Base-by-base conservation (phyloP, 1,140 invertebrate genomes). In the Drosophila tropicalis region DNA sequence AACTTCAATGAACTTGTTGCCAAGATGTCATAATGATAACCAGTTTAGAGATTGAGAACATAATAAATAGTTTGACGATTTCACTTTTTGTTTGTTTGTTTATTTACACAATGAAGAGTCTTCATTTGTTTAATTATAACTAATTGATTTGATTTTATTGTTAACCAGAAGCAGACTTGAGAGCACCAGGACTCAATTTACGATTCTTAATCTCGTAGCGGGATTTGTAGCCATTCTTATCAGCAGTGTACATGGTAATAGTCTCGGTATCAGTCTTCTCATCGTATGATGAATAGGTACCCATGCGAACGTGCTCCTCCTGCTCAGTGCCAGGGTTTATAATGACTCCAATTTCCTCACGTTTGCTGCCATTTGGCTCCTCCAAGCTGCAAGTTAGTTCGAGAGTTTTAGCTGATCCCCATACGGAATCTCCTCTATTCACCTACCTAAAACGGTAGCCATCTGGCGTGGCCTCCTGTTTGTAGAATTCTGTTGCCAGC, bases 231-330 rank as follows among this genome's bases (percentile, higher is more conserved):
- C 91, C 91, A 77, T 92, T 74, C 58, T 92, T 92, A 34, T 92
- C 91, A 55, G 91, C 91, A 0, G 91, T 92, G 65, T 92, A 92
- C 82, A 91, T 91, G 19, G 85, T 87, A 4, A 81, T 76, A 39
- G 90, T 81, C 2, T 90, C 87, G 19, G 67, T 92, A 22, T 91
- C 79, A 51, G 90, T 91, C 56, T 92, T 92, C 61, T 90, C 82
- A 73, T 91, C 87, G 2, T 81, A 79, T 0, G 60, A 56, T 13
- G 79, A 63, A 60, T 91, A 90, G 19, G 72, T 62, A 54, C 91
- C 91, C 87, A 92, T 91, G 4, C 90, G 89, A 5, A 92, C 91
- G n/a, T 92, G 72, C 32, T 92, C 67, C 57, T 92, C 85, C 0
- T 92, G 57, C 0, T 72, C 58, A 1, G 91, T 90, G 29, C 80